Percentiles rank a stretch among this genome's conserved stretches.
Evolutionary conservation across 2,888 invertebrate species (phyloP).

Genomic region (Coleophora deauratella): DNA sequence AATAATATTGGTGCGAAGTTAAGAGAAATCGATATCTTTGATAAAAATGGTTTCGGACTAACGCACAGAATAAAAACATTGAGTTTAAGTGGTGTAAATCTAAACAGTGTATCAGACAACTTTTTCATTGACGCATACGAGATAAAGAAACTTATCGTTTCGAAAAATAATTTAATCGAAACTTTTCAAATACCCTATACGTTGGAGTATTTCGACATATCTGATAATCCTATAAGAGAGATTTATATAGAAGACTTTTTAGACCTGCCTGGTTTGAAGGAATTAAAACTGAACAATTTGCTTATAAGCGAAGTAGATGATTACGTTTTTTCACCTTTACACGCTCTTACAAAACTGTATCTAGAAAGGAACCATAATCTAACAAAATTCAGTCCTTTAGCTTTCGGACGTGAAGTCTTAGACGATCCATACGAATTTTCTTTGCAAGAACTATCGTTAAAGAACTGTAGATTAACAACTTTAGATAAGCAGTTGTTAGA

Average conservation of each 20-base stretch:
- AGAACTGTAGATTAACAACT: constrained; percentile 52
- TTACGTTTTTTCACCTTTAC: constrained; percentile 72
- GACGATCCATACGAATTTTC: constrained; percentile 54
- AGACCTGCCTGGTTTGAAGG: constrained; percentile 65
- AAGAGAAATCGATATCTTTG: constrained; percentile 42
- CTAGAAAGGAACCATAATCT: constrained; percentile 72
- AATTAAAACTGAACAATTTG: constrained; percentile 73
- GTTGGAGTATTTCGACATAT: constrained; percentile 75
- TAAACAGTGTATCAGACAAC: constrained; percentile 44
- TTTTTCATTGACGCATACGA: constrained; percentile 60
- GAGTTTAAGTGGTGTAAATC: constrained; percentile 43
- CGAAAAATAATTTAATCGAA: constrained; percentile 68
- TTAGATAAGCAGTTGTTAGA: constrained; percentile 46
- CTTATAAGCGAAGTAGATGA: constrained; percentile 64
- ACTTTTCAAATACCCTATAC: constrained; percentile 74
- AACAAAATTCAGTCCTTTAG: constrained; percentile 54
- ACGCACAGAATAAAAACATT: constrained; percentile 43
- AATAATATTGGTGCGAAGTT: constrained; percentile 54
- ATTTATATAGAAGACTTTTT: constrained; percentile 64
- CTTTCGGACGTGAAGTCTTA: constrained; percentile 51
- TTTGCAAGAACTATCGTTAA: constrained; percentile 57
- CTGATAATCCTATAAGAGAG: constrained; percentile 71
- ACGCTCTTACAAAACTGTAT: constrained; percentile 61
- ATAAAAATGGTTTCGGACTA: constrained; percentile 48
- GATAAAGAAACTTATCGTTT: constrained; percentile 54